Conservation (phyloP, 2,797 vertebrate genomes). For the Chiloscyllium punctatum region DNA sequence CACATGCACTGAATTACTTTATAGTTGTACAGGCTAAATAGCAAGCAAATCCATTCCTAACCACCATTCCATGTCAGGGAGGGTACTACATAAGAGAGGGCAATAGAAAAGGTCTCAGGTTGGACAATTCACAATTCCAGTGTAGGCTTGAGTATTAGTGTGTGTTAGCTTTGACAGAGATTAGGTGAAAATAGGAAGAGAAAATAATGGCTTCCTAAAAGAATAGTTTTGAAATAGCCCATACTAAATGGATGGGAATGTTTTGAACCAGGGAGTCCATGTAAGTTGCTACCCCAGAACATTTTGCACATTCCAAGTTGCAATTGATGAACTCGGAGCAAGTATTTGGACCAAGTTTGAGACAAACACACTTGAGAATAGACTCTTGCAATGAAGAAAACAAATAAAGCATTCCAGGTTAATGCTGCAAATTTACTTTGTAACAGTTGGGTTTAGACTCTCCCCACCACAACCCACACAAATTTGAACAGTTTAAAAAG, state of each 20-base stretch:
- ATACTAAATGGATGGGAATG: not conserved
- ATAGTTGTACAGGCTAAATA: not conserved
- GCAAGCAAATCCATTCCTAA: not conserved
- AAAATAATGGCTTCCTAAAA: not conserved
- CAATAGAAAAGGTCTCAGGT: not conserved
- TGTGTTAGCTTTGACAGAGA: not conserved
- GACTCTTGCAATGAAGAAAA: not conserved
- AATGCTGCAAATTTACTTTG: not conserved
- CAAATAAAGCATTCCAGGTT: too few relatives aligned
- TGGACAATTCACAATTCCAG: not conserved
- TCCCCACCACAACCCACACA: not conserved
- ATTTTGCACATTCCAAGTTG: constrained; percentile 26
- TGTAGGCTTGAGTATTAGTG: not conserved
- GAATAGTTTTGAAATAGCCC: not conserved
- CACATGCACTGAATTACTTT: not conserved
- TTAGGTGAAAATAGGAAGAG: not conserved
- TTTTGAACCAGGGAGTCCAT: too few relatives aligned
- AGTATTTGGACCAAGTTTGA: not conserved
- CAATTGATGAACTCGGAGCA: not conserved
- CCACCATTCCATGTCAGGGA: not conserved
- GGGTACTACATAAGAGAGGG: not conserved
- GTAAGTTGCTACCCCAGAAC: not conserved
- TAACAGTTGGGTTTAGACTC: not conserved
- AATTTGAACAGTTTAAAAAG: not conserved
- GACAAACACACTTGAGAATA: constrained; percentile 9